Evolutionary conservation across 1,140 invertebrate genomes (phyloP), one percentile per base, ranked within the genome.

Genomic region (Dolichoris vasculosae): DNA sequence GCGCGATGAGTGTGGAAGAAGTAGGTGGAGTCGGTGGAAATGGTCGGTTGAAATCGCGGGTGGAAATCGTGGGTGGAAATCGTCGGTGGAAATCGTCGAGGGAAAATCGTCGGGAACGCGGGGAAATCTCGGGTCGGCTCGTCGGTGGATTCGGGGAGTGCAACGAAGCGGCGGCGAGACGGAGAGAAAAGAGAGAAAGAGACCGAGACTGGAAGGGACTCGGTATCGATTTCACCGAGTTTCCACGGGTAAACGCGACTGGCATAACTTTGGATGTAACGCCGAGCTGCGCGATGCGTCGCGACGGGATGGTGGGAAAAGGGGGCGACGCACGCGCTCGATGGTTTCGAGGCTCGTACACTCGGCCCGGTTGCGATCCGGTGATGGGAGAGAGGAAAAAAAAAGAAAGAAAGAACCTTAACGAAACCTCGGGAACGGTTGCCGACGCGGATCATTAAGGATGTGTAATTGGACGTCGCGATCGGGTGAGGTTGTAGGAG

Each of bases 181-280:
- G 23, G 23, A 26, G 11, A 48, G 6, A 6, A 40, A 26, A 0
- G 35, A 63, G 38, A 15, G 55, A 63, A 30, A 20, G 38, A 7
- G 26, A 32, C 15, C 26, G 11, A 4, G 30, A n/a, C n/a, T 63
- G 51, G 48, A 63, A 77, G 63, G 75, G 26, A 69, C 40, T 38
- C 8, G 30, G 82, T 84, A 84, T 84, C 83, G 83, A 84, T 84
- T 84, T 84, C 75, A 78, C 38, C 83, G 75, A 78, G 83, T 77
- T 83, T 83, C 73, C 82, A 83, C 80, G 80, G 80, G 64, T 82
- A 82, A 82, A 82, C 46, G 80, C 64, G 80, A 81, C 79, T 48
- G 40, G 79, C 79, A 81, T 81, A 81, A 81, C 79, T 81, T 81
- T 81, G 64, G 79, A 81, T 81, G 63, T 81, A 69, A 81, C 63